Conservation (phyloP, 2,888 invertebrate species). For the Nipponacmea schrenckii region DNA sequence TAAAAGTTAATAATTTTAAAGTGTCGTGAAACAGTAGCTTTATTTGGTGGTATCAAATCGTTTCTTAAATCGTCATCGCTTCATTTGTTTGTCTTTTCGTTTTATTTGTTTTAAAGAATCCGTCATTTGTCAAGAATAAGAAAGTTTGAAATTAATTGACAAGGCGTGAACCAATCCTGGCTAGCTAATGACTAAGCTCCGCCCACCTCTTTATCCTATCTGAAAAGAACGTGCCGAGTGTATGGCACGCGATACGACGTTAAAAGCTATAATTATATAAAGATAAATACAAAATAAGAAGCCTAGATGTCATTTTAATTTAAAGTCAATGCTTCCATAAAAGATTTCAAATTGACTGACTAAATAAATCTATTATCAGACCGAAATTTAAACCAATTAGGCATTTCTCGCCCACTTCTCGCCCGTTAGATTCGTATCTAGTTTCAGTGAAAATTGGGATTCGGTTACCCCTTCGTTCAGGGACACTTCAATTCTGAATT, state of each 20-base stretch:
- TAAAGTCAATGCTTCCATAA: neutral
- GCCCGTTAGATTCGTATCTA: neutral
- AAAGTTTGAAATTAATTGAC: neutral
- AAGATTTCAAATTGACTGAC: neutral
- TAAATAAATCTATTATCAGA: constrained; percentile 4
- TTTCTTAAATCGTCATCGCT: neutral
- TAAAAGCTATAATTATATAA: constrained; percentile 7
- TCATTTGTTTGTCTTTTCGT: constrained; percentile 6
- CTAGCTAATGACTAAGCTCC: neutral
- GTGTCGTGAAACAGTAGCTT: constrained; percentile 8
- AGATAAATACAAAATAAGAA: neutral
- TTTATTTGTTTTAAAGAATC: constrained; percentile 6
- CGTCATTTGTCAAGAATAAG: neutral
- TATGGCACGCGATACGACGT: neutral
- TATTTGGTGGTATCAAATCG: neutral
- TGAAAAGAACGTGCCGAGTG: constrained; percentile 5
- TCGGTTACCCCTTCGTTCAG: neutral
- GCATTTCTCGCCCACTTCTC: constrained; percentile 6
- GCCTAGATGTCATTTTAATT: constrained; percentile 7
- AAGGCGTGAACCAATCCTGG: neutral
- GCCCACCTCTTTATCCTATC: neutral
- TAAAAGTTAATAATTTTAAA: neutral
- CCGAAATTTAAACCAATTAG: constrained; percentile 7
- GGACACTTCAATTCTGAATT: neutral
- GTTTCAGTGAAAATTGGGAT: constrained; percentile 3